Base-by-base conservation (phyloP, 2,113 vertebrate species). In the Cryptotis parvus region DNA sequence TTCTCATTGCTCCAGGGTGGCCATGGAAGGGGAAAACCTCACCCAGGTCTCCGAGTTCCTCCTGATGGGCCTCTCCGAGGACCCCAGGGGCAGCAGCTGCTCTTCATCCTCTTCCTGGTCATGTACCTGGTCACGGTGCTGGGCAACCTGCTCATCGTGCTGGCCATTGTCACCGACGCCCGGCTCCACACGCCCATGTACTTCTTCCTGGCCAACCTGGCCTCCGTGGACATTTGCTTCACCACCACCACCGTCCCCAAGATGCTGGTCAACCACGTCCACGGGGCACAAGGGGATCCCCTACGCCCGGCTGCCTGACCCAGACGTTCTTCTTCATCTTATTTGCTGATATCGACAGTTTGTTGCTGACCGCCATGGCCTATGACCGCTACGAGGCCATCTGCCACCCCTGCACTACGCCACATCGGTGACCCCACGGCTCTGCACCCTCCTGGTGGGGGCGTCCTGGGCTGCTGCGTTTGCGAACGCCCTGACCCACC, bases 281-380 rank as follows among this genome's bases (percentile, higher is more conserved):
- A 45, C 75, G 5, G 93, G 87, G n/a, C 27, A 16, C 79, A 82
- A 31, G 41, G 89, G 70, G n/a, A 90, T 95, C 55, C 45, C 88
- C 14, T 90, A 93, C 6, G 24, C 90, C 90, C 2, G 61, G 61
- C 37, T 94, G 91, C 83, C 86, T 95, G 65, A 49, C 79, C 9
- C 92, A 95, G 22, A 82, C 82, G n/a, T 68, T 90, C 65, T 94
- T 94, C 83, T 91, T 94, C 70, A 85, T 72, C 27, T 81, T 74
- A 55, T 84, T 93, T 0, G 74, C 84, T 0, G 5, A 66, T 74
- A 90, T 77, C 0, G 70, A 94, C 43, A 58, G 93, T 70, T 93
- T 94, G 9, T 92, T 88, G 45, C 92, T 96, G 35, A 61, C 73
- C 0, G 2, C 82, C 52, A 72, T 76, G 82, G 82, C 82, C 85